A percentile compares a stretch with the other conserved stretches of the same genome.
Evolutionary conservation across 2,797 vertebrate genomes (phyloP).

Genomic region (Tokudaia muenninki): DNA sequence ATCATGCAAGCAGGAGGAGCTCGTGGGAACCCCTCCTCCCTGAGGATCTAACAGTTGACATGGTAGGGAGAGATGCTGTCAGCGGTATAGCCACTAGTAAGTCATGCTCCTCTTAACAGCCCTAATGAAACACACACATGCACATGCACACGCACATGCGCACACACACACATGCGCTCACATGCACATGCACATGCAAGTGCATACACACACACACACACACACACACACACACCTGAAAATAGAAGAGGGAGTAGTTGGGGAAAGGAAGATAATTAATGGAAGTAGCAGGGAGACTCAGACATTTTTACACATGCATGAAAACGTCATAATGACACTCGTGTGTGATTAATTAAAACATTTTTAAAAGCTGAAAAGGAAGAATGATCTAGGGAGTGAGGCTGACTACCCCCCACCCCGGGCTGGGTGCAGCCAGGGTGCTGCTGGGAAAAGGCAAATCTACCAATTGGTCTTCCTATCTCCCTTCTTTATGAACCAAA

Average conservation of each 20-base stretch:
- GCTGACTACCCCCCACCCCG: rapidly evolving
- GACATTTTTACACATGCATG: not conserved
- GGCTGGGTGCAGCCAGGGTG: not conserved
- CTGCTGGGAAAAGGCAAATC: constrained; percentile 4
- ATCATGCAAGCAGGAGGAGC: not conserved
- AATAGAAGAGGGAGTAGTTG: not conserved
- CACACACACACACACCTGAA: not conserved
- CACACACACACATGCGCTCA: too few relatives aligned
- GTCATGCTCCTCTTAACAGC: not conserved
- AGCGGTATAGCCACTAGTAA: not conserved
- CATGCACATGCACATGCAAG: too few relatives aligned
- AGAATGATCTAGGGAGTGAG: not conserved
- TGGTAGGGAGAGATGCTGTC: not conserved
- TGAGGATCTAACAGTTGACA: not conserved
- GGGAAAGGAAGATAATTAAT: too few relatives aligned
- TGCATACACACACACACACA: not conserved
- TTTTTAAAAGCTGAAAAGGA: not conserved
- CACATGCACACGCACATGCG: too few relatives aligned
- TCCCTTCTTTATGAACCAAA: not conserved
- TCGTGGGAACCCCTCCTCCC: not conserved
- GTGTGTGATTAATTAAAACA: not conserved
- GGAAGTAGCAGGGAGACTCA: not conserved
- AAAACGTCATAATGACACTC: not conserved
- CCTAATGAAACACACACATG: too few relatives aligned
- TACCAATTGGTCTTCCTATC: not conserved